phyloP scores from a whole-genome alignment of 2,888 invertebrate species.

The Perithous albicinctus region DNA sequence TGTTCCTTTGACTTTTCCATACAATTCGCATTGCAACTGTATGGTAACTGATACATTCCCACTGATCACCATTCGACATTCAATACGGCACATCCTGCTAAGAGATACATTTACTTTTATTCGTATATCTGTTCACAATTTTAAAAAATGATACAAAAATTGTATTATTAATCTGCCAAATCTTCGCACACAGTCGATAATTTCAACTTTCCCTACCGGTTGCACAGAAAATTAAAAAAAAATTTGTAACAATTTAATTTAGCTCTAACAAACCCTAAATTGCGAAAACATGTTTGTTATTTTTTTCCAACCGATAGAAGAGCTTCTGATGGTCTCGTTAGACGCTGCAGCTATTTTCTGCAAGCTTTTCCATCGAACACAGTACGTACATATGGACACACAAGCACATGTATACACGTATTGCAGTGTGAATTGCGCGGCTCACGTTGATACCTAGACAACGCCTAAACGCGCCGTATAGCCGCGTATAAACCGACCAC shows the following conservation, averaged over 20 bases:
- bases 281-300: slow-evolving; percentile 1
- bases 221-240: not conserved
- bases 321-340: slow-evolving; percentile 54
- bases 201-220: not conserved
- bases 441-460: slow-evolving; percentile 56
- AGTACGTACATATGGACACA: not conserved
- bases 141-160: too few species aligned
- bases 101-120: too few species aligned
- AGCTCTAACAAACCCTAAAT: not conserved
- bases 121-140: too few species aligned
- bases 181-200: not conserved
- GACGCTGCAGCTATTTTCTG: slow-evolving; percentile 47
- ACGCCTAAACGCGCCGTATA: slow-evolving; percentile 38
- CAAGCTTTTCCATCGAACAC: slow-evolving; percentile 42
- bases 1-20: too few species aligned
- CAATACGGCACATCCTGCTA: too few species aligned
- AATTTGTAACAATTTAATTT: not conserved
- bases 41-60: too few species aligned
- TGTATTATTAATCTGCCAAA: too few species aligned
- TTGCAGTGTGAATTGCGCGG: slow-evolving; percentile 35
- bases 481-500: too few species aligned
- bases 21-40: too few species aligned
- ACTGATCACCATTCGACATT: too few species aligned
- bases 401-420: slow-evolving; percentile 22
- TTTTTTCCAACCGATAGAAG: slow-evolving; percentile 51